Conservation (phyloP, 2,113 vertebrate genomes). For the Clarias batrachus region DNA sequence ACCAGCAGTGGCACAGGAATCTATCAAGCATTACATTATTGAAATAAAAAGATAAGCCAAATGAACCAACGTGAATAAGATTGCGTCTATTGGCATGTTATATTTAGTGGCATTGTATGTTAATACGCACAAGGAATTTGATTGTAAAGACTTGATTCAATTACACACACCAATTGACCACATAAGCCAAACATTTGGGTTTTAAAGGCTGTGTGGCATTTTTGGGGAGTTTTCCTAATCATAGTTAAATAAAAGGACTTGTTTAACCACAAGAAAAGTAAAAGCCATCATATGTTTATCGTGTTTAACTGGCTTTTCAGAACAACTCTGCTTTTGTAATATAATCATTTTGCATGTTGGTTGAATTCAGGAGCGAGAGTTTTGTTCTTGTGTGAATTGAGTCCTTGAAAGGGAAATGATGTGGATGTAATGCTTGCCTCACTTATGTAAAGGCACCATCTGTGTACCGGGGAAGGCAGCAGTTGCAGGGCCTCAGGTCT, state of each 20-base stretch:
- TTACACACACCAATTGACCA: background rate
- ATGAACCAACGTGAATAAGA: background rate
- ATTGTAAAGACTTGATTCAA: background rate
- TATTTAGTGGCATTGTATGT: no score
- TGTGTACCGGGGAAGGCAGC: constrained; percentile 47
- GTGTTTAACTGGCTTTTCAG: background rate
- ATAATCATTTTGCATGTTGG: background rate
- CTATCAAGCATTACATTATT: background rate
- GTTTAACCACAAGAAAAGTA: background rate
- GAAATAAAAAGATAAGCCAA: background rate
- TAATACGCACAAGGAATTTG: no score
- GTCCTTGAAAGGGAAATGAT: constrained; percentile 33
- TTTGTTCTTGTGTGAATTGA: constrained; percentile 1
- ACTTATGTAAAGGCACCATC: constrained; percentile 53
- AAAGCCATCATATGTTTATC: background rate
- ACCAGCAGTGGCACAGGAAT: background rate
- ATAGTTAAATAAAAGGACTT: background rate
- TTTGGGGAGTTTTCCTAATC: background rate
- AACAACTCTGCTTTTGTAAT: background rate
- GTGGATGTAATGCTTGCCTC: constrained; percentile 39
- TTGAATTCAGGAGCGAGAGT: background rate
- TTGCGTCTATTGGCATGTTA: no score
- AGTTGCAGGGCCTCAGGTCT: constrained; percentile 45
- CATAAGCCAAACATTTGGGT: background rate
- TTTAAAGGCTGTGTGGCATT: background rate